These are phyloP conservation scores for Orchesella flavescens DNA, from an alignment of 2,888 invertebrate species.

Conservation along the genomic window DNA sequence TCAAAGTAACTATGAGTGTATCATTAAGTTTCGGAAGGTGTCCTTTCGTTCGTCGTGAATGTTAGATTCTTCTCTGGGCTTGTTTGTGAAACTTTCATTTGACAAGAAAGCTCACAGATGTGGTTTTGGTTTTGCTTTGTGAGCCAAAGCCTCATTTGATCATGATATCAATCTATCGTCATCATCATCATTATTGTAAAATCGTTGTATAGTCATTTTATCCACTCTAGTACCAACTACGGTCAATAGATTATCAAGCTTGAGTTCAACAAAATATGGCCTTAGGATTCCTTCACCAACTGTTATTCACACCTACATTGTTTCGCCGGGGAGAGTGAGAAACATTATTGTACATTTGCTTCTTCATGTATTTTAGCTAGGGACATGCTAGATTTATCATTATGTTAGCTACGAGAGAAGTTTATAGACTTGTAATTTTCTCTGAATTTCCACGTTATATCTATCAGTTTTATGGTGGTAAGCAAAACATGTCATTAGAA, in stretches of 20 bases:
- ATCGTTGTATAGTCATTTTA: not conserved
- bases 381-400: too few relatives aligned
- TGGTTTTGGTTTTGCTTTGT: not conserved
- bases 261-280: not conserved
- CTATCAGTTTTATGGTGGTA: too few relatives aligned
- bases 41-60: not conserved
- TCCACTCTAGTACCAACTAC: not conserved
- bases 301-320: constrained; percentile 22
- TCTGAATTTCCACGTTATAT: too few relatives aligned
- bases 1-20: constrained; percentile 9
- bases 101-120: constrained; percentile 13
- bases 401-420: too few relatives aligned
- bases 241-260: not conserved
- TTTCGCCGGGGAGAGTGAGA: not conserved
- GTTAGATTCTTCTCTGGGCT: not conserved
- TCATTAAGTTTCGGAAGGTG: constrained; percentile 40
- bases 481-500: too few relatives aligned
- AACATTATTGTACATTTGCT: too few relatives aligned
- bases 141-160: not conserved
- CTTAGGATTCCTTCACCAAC: constrained; percentile 15
- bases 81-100: not conserved
- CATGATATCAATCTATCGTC: not conserved
- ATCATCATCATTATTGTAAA: not conserved
- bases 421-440: too few relatives aligned
- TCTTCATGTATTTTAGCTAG: too few relatives aligned